phyloP scores from a whole-genome alignment of 2,888 invertebrate species.

The Adineta ricciae region DNA sequence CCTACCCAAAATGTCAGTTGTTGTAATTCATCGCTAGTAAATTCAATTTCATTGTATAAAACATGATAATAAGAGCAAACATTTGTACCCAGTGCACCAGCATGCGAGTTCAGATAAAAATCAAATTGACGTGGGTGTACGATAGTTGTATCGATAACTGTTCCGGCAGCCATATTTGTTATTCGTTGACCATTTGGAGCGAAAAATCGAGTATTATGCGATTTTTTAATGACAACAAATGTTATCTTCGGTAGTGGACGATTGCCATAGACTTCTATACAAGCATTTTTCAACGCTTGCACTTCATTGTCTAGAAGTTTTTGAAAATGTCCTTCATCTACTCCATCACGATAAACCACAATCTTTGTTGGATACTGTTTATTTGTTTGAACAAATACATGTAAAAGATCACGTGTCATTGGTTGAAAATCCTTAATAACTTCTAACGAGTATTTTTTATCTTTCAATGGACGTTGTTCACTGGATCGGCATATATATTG shows the following conservation, averaged over 20 bases:
- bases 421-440: constrained; percentile 17
- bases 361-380: constrained; percentile 1
- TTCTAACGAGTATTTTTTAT: constrained; percentile 16
- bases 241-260: constrained; percentile 11
- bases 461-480: not conserved
- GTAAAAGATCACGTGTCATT: not conserved
- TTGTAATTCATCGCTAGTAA: constrained; percentile 17
- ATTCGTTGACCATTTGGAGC: not conserved
- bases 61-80: constrained; percentile 8
- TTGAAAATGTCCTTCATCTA: constrained; percentile 17
- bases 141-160: constrained; percentile 1
- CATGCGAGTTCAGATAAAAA: constrained; percentile 15
- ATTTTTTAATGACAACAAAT: constrained; percentile 17
- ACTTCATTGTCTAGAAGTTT: constrained; percentile 11
- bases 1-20: constrained; percentile 1
- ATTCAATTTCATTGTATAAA: constrained; percentile 22
- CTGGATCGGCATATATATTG: constrained; percentile 17
- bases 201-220: constrained; percentile 3
- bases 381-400: constrained; percentile 19
- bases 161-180: not conserved
- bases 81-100: not conserved
- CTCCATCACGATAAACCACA: constrained; percentile 13
- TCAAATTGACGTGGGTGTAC: constrained; percentile 19
- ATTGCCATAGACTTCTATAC: not conserved
- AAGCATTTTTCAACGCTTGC: constrained; percentile 16